Evolutionary conservation across 2,888 invertebrate species (phyloP).

Genomic region (Carabus problematicus): DNA sequence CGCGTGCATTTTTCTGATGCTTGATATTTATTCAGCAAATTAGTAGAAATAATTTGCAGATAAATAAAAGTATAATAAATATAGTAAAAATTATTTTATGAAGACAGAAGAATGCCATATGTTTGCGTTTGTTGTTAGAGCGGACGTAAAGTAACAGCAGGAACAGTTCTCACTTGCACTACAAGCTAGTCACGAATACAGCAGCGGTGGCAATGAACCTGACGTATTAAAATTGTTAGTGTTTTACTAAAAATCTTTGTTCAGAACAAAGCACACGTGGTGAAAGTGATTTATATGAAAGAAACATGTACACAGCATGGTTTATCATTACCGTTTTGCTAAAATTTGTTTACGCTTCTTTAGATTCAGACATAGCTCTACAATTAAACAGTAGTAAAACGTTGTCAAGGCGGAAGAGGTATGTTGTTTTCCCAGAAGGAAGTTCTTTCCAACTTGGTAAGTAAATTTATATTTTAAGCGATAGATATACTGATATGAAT

Average conservation of each 20-base stretch:
- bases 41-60: too few relatives aligned
- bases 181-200: slow-evolving; percentile 6
- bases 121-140: too few relatives aligned
- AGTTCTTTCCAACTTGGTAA: slow-evolving; percentile 59
- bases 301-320: slow-evolving; percentile 9
- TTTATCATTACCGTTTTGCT: slow-evolving; percentile 28
- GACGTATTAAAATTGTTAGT: neutral
- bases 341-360: slow-evolving; percentile 15
- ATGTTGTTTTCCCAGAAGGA: slow-evolving; percentile 58
- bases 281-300: neutral
- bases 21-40: too few relatives aligned
- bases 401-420: slow-evolving; percentile 55
- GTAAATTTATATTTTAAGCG: slow-evolving; percentile 34
- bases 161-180: slow-evolving; percentile 3
- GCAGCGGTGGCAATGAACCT: slow-evolving; percentile 17
- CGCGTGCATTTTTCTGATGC: too few relatives aligned
- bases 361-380: slow-evolving; percentile 12
- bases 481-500: too few relatives aligned
- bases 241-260: too few relatives aligned
- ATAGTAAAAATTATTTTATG: too few relatives aligned
- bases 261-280: neutral
- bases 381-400: slow-evolving; percentile 40
- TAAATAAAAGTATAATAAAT: too few relatives aligned
- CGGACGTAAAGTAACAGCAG: too few relatives aligned
- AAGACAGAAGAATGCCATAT: too few relatives aligned